Percentiles rank a stretch among this genome's conserved stretches.
phyloP scores from a whole-genome alignment of 2,113 vertebrate species.

The Oncorhynchus nerka region DNA sequence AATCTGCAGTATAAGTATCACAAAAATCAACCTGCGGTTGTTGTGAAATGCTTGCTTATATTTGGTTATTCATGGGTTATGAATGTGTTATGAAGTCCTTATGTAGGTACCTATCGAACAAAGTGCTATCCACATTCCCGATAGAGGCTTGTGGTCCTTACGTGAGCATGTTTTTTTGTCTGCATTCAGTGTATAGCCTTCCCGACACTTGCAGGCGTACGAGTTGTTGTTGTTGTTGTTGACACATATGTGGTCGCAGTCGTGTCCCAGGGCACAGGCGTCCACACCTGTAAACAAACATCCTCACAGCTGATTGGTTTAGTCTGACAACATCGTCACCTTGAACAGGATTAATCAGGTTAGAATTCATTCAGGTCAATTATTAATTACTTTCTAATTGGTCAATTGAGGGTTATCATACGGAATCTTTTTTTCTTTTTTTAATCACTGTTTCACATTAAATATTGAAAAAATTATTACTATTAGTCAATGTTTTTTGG shows the following conservation, averaged over 20 bases:
- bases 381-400: conserved; percentile 3
- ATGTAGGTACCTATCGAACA: no score
- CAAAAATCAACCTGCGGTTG: no score
- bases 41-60: no score
- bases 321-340: background rate
- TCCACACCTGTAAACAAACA: conserved; percentile 69
- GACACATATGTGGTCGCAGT: conserved; percentile 81
- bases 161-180: conserved; percentile 81
- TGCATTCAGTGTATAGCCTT: conserved; percentile 76
- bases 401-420: background rate
- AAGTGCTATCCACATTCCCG: no score
- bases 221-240: conserved; percentile 54
- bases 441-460: background rate
- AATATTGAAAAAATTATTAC: background rate
- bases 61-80: no score
- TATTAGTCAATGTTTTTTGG: no score
- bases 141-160: conserved; percentile 45
- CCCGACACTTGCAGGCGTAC: conserved; percentile 73
- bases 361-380: conserved; percentile 2
- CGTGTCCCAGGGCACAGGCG: conserved; percentile 72
- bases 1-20: no score
- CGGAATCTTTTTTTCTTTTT: background rate
- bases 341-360: background rate
- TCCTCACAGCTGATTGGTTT: conserved; percentile 50
- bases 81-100: no score